Evolutionary conservation across 2,888 invertebrate genomes (phyloP).

Genomic region (Drosophila atroscutellata): DNA sequence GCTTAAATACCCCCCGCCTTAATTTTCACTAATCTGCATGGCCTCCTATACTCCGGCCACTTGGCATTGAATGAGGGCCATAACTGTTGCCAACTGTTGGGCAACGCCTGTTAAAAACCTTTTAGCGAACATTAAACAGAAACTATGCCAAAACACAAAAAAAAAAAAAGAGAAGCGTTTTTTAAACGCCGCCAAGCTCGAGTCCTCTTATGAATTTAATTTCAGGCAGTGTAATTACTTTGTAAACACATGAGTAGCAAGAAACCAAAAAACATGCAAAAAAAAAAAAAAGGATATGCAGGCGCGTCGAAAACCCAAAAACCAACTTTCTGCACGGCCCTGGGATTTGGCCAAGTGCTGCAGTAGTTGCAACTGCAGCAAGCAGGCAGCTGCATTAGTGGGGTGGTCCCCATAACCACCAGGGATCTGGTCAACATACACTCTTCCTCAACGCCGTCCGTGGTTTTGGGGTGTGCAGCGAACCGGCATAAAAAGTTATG

Average conservation of each 20-base stretch:
- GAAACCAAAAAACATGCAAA: conserved; percentile 31
- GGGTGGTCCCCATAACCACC: conserved; percentile 60
- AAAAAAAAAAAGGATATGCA: conserved; percentile 29
- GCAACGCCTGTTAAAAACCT: conserved; percentile 53
- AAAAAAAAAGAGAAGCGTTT: conserved; percentile 55
- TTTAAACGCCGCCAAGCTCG: conserved; percentile 63
- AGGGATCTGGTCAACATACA: conserved; percentile 50
- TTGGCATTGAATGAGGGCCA: conserved; percentile 53
- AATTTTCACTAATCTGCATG: conserved; percentile 76
- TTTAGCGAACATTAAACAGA: conserved; percentile 71
- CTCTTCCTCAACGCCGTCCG: conserved; percentile 26
- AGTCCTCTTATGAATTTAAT: conserved; percentile 81
- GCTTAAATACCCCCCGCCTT: conserved; percentile 71
- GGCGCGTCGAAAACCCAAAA: conserved; percentile 50
- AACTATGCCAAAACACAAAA: conserved; percentile 24
- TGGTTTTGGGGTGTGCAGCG: conserved; percentile 70
- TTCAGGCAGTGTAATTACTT: conserved; percentile 82
- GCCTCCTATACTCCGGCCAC: conserved; percentile 32
- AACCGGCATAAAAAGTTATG: conserved; percentile 79
- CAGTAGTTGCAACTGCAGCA: conserved; percentile 35
- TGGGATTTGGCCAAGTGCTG: conserved; percentile 74
- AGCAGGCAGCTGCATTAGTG: conserved; percentile 62
- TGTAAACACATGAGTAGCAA: conserved; percentile 80
- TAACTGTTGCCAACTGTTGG: conserved; percentile 57
- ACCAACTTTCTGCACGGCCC: conserved; percentile 41